Evolutionary conservation across 2,113 vertebrate genomes (phyloP).

Genomic region (Xiphophorus maculatus): DNA sequence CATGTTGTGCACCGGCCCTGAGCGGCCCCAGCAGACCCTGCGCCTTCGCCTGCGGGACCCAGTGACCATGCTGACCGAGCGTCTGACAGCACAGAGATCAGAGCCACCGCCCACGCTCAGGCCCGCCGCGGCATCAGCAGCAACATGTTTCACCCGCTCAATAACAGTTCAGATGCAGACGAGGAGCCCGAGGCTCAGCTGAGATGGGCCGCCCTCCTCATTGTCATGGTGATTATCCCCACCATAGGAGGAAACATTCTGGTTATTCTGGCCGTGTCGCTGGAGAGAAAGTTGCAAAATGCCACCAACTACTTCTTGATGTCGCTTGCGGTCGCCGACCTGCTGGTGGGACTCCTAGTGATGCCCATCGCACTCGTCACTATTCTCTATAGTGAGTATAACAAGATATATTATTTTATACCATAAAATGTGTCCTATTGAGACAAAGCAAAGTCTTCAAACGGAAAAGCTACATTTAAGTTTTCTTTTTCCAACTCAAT

Average conservation of each 20-base stretch:
- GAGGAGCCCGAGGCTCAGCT: constrained; percentile 62
- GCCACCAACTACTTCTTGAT: constrained; percentile 98
- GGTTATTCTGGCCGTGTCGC: constrained; percentile 93
- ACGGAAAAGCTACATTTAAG: too few species aligned
- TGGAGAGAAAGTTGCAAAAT: constrained; percentile 95
- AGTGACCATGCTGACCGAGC: constrained; percentile 88
- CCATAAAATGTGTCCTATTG: neutral
- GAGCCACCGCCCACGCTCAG: constrained; percentile 57
- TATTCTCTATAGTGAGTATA: constrained; percentile 82
- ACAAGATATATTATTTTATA: constrained; percentile 3
- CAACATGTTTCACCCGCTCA: constrained; percentile 73
- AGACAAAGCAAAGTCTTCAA: neutral
- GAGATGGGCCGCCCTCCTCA: constrained; percentile 89
- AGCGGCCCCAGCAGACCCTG: constrained; percentile 33
- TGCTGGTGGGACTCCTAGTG: constrained; percentile 95
- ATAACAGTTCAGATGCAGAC: constrained; percentile 54
- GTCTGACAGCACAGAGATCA: constrained; percentile 77
- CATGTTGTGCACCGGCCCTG: constrained; percentile 34
- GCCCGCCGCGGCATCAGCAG: constrained; percentile 50
- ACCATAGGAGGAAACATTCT: constrained; percentile 97
- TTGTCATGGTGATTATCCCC: constrained; percentile 91
- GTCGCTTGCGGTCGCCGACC: constrained; percentile 93
- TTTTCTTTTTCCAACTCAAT: neutral
- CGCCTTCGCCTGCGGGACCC: constrained; percentile 67
- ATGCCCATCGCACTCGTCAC: constrained; percentile 95